Conservation (phyloP, 2,888 invertebrate genomes). For the Lysandra coridon region DNA sequence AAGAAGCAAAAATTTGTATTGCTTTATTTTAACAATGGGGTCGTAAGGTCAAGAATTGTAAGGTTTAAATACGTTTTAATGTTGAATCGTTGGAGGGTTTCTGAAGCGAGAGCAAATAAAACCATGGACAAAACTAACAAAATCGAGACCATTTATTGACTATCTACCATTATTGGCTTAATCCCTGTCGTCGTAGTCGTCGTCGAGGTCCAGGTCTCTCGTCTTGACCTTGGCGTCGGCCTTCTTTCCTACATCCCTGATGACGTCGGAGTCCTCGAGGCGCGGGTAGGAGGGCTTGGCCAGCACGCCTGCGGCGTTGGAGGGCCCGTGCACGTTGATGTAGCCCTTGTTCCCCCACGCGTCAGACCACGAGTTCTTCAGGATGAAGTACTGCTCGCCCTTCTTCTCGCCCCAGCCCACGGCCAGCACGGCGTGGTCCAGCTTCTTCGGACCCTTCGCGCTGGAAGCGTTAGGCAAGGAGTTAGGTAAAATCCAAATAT, state of each 20-base stretch:
- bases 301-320: conserved; percentile 67
- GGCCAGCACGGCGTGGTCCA: conserved; percentile 64
- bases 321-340: conserved; percentile 55
- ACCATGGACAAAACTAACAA: neutral
- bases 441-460: conserved; percentile 44
- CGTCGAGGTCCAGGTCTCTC: neutral
- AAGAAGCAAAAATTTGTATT: no score
- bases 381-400: conserved; percentile 58
- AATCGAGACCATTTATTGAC: conserved; percentile 24
- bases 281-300: conserved; percentile 58
- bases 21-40: no score
- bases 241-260: conserved; percentile 26
- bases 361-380: conserved; percentile 67
- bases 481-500: neutral
- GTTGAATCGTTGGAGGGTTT: no score
- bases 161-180: conserved; percentile 23
- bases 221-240: conserved; percentile 13
- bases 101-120: neutral
- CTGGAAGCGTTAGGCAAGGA: conserved; percentile 44
- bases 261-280: conserved; percentile 53
- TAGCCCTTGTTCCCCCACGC: conserved; percentile 64
- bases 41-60: no score
- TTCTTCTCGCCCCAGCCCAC: conserved; percentile 62
- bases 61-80: no score
- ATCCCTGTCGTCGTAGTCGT: neutral